Percentiles rank a stretch among this genome's conserved stretches.
These are phyloP conservation scores for Tympanuchus pallidicinctus DNA, from an alignment of 2,113 vertebrate genomes.

Conservation along the genomic window DNA sequence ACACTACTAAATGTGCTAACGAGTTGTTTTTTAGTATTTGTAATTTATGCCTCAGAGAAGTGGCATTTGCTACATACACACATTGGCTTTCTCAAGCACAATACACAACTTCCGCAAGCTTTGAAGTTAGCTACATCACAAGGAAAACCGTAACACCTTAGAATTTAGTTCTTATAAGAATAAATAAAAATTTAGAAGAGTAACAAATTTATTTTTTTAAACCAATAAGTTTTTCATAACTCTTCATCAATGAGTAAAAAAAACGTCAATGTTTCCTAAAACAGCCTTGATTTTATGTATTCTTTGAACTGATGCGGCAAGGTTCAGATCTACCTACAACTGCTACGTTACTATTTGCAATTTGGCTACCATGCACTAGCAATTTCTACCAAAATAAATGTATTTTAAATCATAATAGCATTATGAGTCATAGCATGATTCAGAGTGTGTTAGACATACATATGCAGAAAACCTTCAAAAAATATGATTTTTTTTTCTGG, in stretches of 20 bases:
- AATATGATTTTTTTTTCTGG: conserved; percentile 18
- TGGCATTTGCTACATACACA: not conserved
- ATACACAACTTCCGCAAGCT: not conserved
- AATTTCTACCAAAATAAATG: conserved; percentile 58
- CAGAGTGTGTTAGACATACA: conserved; percentile 30
- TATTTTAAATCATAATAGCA: conserved; percentile 57
- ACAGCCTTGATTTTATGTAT: not conserved
- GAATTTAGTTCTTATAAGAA: not conserved
- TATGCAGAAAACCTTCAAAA: conserved; percentile 50
- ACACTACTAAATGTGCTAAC: not conserved
- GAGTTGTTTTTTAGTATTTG: not conserved
- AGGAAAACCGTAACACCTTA: not conserved
- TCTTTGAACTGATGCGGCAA: conserved; percentile 33
- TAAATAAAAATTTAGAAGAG: not conserved
- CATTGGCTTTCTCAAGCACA: not conserved
- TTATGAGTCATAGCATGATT: conserved; percentile 54
- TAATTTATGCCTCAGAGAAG: not conserved
- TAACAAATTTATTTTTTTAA: not conserved
- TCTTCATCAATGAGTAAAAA: conserved; percentile 5
- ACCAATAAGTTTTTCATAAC: not conserved
- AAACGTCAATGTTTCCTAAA: not conserved
- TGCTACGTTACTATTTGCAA: conserved; percentile 35
- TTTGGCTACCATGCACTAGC: conserved; percentile 37
- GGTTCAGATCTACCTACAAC: conserved; percentile 52
- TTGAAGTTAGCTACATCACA: not conserved